Evolutionary conservation across 2,113 vertebrate species (phyloP).

Genomic region (Dicerorhinus sumatrensis): DNA sequence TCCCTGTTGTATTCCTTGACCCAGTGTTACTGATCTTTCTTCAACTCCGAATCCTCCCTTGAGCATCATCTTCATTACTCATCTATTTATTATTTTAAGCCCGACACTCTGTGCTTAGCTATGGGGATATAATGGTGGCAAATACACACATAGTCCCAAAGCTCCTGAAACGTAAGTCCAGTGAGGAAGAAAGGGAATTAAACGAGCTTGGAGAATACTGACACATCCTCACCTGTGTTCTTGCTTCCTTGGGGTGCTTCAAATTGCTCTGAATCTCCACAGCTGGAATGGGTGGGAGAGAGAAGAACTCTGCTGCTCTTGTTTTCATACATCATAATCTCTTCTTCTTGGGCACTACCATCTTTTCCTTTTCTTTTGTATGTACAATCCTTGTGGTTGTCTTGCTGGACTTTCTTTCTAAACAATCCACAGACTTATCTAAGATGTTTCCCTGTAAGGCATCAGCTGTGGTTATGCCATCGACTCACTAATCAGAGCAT

Average conservation of each 20-base stretch:
- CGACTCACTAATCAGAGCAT: not conserved
- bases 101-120: not conserved
- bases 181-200: not conserved
- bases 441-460: not conserved
- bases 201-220: not conserved
- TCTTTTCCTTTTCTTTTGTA: not conserved
- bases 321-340: not conserved
- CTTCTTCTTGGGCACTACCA: not conserved
- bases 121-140: not conserved
- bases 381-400: not conserved
- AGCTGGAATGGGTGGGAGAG: not conserved
- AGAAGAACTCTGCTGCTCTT: not conserved
- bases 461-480: not conserved
- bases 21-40: too few relatives aligned
- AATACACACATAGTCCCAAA: not conserved
- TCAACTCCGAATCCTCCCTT: not conserved
- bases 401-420: not conserved
- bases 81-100: not conserved
- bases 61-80: not conserved
- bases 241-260: not conserved
- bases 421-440: not conserved
- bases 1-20: rapidly evolving
- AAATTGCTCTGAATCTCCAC: not conserved
- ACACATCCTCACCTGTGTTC: not conserved
- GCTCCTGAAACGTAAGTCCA: not conserved